phyloP scores from a whole-genome alignment of 2,113 vertebrate species.

The Limanda limanda region DNA sequence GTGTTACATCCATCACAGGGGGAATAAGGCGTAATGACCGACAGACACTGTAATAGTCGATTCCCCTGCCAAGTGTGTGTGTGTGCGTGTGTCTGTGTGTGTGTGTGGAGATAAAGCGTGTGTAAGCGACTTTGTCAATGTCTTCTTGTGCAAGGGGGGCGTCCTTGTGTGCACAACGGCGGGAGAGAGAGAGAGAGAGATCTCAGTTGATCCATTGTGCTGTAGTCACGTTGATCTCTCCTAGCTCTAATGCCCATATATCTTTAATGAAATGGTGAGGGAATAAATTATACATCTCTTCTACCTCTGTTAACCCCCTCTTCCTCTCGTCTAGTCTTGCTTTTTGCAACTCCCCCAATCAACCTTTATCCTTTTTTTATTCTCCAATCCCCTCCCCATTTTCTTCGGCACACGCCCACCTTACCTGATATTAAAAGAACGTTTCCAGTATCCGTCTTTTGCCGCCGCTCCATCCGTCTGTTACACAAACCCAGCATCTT shows the following conservation, averaged over 20 bases:
- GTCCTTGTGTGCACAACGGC: not conserved
- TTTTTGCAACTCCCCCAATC: not conserved
- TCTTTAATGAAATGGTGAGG: slow-evolving; percentile 58
- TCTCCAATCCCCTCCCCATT: not conserved
- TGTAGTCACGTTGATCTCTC: slow-evolving; percentile 32
- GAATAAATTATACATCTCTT: slow-evolving; percentile 54
- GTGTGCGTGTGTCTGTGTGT: slow-evolving; percentile 28
- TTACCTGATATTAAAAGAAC: slow-evolving; percentile 5
- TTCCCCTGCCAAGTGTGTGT: slow-evolving; percentile 63
- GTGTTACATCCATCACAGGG: slow-evolving; percentile 77
- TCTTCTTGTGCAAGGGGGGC: not conserved
- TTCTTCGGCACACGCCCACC: not conserved
- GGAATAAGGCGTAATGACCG: slow-evolving; percentile 77
- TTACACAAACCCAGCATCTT: not conserved
- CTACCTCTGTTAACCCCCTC: not conserved
- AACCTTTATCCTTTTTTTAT: slow-evolving; percentile 1
- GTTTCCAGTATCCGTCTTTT: not conserved
- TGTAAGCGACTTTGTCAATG: not conserved
- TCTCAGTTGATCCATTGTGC: slow-evolving; percentile 32
- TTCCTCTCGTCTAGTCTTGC: not conserved
- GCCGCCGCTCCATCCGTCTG: not conserved
- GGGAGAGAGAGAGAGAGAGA: not conserved
- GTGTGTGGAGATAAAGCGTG: not conserved
- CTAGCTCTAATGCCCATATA: slow-evolving; percentile 44
- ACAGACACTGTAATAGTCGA: slow-evolving; percentile 72